These are phyloP conservation scores for Eupithecia vulgata DNA, from an alignment of 2,888 invertebrate genomes.

Conservation along the genomic window DNA sequence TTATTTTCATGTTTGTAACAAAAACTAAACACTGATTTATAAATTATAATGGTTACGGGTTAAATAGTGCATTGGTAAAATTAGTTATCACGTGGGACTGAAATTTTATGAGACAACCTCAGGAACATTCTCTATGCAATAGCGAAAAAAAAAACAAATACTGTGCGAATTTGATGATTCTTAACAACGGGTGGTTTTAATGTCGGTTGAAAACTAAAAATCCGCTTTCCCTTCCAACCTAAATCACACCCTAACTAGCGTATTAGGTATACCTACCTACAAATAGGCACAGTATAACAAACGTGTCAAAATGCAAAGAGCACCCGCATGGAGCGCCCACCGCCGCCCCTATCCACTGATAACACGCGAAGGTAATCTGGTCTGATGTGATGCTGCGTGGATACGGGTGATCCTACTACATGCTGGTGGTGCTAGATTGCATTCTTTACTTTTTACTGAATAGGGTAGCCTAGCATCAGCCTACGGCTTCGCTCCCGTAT, in stretches of 20 bases:
- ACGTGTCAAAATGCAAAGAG: neutral
- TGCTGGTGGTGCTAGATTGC: neutral
- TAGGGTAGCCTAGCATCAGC: neutral
- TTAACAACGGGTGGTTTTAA: too few species aligned
- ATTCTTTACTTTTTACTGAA: neutral
- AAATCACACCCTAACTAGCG: neutral
- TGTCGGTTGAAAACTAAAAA: neutral
- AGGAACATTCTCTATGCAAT: too few species aligned
- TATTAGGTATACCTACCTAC: too few species aligned
- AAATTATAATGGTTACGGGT: too few species aligned
- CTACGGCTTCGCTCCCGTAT: neutral
- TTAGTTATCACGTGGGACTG: too few species aligned
- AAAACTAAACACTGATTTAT: too few species aligned
- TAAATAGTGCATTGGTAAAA: too few species aligned
- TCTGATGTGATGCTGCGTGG: neutral
- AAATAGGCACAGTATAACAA: neutral
- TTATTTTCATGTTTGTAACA: too few species aligned
- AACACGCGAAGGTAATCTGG: neutral
- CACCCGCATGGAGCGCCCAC: neutral
- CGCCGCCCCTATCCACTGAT: conserved; percentile 2
- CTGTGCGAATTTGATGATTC: too few species aligned
- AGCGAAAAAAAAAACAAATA: too few species aligned
- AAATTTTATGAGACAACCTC: too few species aligned
- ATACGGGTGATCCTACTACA: neutral
- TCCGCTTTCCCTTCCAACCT: neutral